These are phyloP conservation scores for Corydoras sp. DNA, from an alignment of 2,113 vertebrate genomes.

Conservation along the genomic window DNA sequence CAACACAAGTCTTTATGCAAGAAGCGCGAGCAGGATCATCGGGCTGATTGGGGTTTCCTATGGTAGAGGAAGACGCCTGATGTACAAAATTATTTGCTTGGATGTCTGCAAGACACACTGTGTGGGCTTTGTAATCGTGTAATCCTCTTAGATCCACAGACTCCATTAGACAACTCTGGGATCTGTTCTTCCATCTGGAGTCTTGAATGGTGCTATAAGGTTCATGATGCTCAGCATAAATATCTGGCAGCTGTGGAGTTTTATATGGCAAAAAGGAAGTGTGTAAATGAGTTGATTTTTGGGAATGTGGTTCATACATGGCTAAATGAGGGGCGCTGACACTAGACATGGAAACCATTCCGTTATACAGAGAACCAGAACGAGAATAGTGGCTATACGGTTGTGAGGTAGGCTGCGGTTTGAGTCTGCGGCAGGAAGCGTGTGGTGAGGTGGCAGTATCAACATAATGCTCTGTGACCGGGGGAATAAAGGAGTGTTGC, in stretches of 20 bases:
- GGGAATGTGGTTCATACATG: conserved; percentile 54
- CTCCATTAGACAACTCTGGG: conserved; percentile 61
- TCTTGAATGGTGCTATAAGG: conserved; percentile 45
- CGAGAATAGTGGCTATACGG: conserved; percentile 68
- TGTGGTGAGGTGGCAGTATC: conserved; percentile 49
- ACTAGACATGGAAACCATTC: conserved; percentile 63
- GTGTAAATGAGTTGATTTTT: conserved; percentile 49
- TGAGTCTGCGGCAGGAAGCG: conserved; percentile 49
- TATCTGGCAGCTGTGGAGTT: conserved; percentile 67
- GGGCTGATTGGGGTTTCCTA: conserved; percentile 61
- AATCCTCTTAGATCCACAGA: conserved; percentile 50
- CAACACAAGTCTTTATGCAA: conserved; percentile 43
- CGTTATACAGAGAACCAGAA: conserved; percentile 64
- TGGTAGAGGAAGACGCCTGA: conserved; percentile 56
- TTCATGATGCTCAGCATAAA: conserved; percentile 67
- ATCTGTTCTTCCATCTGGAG: conserved; percentile 51
- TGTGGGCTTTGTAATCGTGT: conserved; percentile 44
- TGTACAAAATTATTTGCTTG: conserved; percentile 63
- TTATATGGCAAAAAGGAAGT: conserved; percentile 56
- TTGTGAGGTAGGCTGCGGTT: conserved; percentile 62
- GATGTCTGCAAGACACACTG: conserved; percentile 47
- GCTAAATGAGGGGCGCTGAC: conserved; percentile 66
- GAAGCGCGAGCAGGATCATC: conserved; percentile 67
- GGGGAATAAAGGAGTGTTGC: conserved; percentile 53
- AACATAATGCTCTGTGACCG: conserved; percentile 49